Conservation (phyloP, 2,888 invertebrate genomes). For the Petrolisthes cinctipes region DNA sequence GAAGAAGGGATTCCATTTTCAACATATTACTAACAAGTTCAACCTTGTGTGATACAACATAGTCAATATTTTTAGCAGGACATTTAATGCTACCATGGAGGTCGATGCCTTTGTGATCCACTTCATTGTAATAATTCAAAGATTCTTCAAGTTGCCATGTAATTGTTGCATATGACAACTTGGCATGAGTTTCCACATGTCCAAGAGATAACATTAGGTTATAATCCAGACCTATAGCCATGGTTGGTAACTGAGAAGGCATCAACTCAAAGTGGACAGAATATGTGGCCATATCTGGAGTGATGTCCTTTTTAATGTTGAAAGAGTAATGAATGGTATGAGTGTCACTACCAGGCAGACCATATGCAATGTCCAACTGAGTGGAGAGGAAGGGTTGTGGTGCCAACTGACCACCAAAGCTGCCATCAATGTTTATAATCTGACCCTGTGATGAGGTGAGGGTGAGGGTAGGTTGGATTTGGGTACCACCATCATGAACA, state of each 20-base stretch:
- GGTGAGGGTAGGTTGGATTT: neutral
- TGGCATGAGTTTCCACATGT: constrained; percentile 1
- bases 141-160: constrained; percentile 1
- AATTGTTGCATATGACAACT: neutral
- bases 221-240: neutral
- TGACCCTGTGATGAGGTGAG: neutral
- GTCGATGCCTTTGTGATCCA: neutral
- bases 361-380: neutral
- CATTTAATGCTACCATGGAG: neutral
- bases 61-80: neutral
- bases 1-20: constrained; percentile 6
- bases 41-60: neutral
- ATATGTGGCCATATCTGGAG: neutral
- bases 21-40: neutral
- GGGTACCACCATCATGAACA: neutral
- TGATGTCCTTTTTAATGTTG: neutral
- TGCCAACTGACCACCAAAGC: neutral
- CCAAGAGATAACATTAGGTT: neutral
- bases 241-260: neutral
- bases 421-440: neutral
- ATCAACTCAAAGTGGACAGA: neutral
- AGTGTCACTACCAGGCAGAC: neutral
- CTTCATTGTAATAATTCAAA: neutral
- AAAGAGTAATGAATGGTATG: neutral
- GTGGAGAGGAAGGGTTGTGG: neutral